These are phyloP conservation scores for Hirtodrosophila cameraria DNA, from an alignment of 2,888 invertebrate species.

Conservation along the genomic window DNA sequence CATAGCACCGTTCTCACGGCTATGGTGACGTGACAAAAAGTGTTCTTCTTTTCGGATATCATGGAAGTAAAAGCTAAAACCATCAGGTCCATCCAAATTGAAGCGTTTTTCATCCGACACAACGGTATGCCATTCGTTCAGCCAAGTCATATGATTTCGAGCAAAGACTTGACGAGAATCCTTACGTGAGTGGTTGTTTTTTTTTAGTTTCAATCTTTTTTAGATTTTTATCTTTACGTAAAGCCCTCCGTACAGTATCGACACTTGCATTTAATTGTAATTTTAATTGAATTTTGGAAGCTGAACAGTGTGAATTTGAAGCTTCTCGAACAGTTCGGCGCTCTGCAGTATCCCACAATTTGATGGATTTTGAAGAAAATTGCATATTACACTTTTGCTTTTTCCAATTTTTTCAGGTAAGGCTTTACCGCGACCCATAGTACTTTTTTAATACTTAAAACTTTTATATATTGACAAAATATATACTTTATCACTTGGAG, in stretches of 20 bases:
- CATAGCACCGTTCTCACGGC: slow-evolving; percentile 21
- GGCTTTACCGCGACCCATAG: background rate
- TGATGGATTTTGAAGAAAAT: slow-evolving; percentile 15
- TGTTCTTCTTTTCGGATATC: slow-evolving; percentile 11
- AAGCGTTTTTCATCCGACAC: slow-evolving; percentile 13
- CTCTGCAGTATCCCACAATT: slow-evolving; percentile 5
- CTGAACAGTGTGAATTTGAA: slow-evolving; percentile 6
- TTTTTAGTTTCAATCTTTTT: slow-evolving; percentile 9
- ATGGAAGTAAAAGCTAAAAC: slow-evolving; percentile 11
- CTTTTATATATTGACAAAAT: background rate
- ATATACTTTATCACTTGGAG: background rate
- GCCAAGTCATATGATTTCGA: slow-evolving; percentile 11
- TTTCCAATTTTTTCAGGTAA: slow-evolving; percentile 3
- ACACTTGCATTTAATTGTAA: slow-evolving; percentile 6
- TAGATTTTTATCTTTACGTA: background rate
- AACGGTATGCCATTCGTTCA: slow-evolving; percentile 3
- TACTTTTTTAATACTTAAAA: slow-evolving; percentile 1
- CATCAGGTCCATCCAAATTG: slow-evolving; percentile 11
- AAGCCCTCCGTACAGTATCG: background rate
- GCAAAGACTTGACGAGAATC: slow-evolving; percentile 5
- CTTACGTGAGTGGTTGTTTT: slow-evolving; percentile 12
- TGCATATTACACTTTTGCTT: slow-evolving; percentile 8
- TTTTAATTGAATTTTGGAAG: slow-evolving; percentile 7
- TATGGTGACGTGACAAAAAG: slow-evolving; percentile 19
- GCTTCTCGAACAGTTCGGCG: slow-evolving; percentile 9